Evolutionary conservation across 2,797 vertebrate species (phyloP).

Genomic region (Champsocephalus gunnari): DNA sequence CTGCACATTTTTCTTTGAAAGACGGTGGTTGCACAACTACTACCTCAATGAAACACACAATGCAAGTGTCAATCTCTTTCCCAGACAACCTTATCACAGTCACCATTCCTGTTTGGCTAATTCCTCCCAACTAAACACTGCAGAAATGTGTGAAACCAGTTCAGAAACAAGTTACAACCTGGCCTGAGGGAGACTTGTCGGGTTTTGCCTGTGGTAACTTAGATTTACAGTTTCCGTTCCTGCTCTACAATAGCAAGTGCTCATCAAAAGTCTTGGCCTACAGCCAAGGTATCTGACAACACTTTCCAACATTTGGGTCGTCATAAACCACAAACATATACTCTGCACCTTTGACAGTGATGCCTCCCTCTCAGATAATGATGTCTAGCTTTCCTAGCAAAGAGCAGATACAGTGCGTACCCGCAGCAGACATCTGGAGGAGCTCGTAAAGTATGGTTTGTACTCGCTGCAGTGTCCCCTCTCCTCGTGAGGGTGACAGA

Average conservation of each 20-base stretch:
- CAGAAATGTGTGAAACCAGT: conserved; percentile 32
- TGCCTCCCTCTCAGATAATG: background rate
- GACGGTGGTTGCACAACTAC: background rate
- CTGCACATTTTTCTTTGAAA: background rate
- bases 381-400: background rate
- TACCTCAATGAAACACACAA: background rate
- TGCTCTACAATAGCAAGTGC: conserved; percentile 5
- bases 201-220: conserved; percentile 1
- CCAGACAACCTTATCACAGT: background rate
- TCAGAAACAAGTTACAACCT: conserved; percentile 36
- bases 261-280: conserved; percentile 17
- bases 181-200: conserved; percentile 9
- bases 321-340: conserved; percentile 26
- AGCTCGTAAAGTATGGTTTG: too few species aligned
- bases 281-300: background rate
- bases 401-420: background rate
- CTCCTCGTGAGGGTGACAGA: too few species aligned
- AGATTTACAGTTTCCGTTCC: background rate
- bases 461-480: too few species aligned
- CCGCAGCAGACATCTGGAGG: background rate
- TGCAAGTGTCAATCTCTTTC: background rate
- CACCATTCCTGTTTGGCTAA: background rate
- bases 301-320: conserved; percentile 11
- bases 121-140: background rate
- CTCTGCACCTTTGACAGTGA: background rate